Percentiles rank a stretch among this genome's conserved stretches.
phyloP scores from a whole-genome alignment of 2,888 invertebrate species.

The Latrodectus elegans region DNA sequence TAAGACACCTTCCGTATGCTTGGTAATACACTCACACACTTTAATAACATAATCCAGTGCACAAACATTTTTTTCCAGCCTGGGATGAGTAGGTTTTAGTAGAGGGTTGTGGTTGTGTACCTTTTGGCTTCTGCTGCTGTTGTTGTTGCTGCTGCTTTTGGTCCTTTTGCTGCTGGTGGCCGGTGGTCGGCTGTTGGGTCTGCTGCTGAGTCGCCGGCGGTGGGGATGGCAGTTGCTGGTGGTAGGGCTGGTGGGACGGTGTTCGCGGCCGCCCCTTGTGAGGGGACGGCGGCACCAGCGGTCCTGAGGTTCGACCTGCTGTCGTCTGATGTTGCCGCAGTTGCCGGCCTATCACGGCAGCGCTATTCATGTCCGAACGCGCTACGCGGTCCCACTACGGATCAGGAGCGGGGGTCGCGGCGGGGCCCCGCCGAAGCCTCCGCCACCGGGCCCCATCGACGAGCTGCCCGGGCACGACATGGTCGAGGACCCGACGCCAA shows the following conservation, averaged over 20 bases:
- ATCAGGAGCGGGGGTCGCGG: slow-evolving; percentile 46
- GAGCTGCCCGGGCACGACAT: slow-evolving; percentile 53
- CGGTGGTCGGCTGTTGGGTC: slow-evolving; percentile 11
- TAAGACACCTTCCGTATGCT: slow-evolving; percentile 27
- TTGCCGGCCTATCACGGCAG: slow-evolving; percentile 72
- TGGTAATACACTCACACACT: slow-evolving; percentile 21
- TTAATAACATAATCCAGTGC: slow-evolving; percentile 32
- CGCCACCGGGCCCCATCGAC: slow-evolving; percentile 60
- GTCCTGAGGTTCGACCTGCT: slow-evolving; percentile 66
- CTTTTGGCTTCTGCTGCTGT: slow-evolving; percentile 62
- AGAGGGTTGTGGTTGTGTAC: slow-evolving; percentile 34
- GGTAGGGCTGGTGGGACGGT: slow-evolving; percentile 70
- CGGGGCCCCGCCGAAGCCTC: slow-evolving; percentile 54
- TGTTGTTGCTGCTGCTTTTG: slow-evolving; percentile 50
- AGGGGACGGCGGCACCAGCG: slow-evolving; percentile 69
- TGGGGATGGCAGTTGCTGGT: slow-evolving; percentile 54
- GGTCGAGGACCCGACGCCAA: slow-evolving; percentile 59
- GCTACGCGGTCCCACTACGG: slow-evolving; percentile 51
- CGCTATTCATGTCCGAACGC: slow-evolving; percentile 71
- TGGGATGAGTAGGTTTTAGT: slow-evolving; percentile 13
- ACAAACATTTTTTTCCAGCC: slow-evolving; percentile 10
- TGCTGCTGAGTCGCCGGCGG: slow-evolving; percentile 43
- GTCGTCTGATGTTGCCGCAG: slow-evolving; percentile 71
- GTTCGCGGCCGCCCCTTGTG: slow-evolving; percentile 70
- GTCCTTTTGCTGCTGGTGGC: slow-evolving; percentile 27